phyloP scores from a whole-genome alignment of 2,888 invertebrate species.

The Eremobia ochroleuca region DNA sequence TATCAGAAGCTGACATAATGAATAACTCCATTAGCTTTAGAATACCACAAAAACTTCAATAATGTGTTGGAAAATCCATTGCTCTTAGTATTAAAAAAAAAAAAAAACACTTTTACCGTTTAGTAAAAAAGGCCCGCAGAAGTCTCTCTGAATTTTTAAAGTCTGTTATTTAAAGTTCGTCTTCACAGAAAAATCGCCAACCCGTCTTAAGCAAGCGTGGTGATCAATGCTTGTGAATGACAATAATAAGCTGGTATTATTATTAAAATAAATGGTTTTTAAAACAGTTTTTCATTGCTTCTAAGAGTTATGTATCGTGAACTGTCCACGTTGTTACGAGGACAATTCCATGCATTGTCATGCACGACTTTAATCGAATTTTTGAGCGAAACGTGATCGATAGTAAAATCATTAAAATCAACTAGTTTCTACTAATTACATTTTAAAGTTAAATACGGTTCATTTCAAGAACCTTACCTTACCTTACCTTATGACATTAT shows the following conservation, averaged over 20 bases:
- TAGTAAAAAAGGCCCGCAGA: not conserved
- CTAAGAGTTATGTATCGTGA: slow-evolving; percentile 1
- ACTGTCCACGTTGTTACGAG: slow-evolving; percentile 38
- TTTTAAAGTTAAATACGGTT: slow-evolving; percentile 32
- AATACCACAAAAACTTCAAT: not conserved
- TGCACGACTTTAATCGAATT: slow-evolving; percentile 29
- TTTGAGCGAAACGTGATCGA: slow-evolving; percentile 52
- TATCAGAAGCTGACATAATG: not conserved
- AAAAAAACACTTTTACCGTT: not conserved
- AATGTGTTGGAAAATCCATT: not conserved
- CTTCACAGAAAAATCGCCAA: not conserved
- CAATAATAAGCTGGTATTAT: not conserved
- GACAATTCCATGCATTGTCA: too few species aligned
- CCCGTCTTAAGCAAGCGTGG: not conserved
- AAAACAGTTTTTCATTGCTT: not conserved
- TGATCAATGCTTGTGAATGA: not conserved
- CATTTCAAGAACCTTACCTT: slow-evolving; percentile 23
- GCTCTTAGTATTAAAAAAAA: not conserved
- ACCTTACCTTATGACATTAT: slow-evolving; percentile 4
- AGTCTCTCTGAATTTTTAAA: not conserved
- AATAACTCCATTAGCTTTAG: not conserved
- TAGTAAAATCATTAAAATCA: slow-evolving; percentile 44
- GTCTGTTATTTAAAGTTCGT: too few species aligned
- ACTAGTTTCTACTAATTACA: slow-evolving; percentile 47
- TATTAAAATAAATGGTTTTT: too few species aligned